Evolutionary conservation across 2,888 invertebrate species (phyloP), one percentile per base, ranked within the genome.

Genomic region (Meliscaeva auricollis): DNA sequence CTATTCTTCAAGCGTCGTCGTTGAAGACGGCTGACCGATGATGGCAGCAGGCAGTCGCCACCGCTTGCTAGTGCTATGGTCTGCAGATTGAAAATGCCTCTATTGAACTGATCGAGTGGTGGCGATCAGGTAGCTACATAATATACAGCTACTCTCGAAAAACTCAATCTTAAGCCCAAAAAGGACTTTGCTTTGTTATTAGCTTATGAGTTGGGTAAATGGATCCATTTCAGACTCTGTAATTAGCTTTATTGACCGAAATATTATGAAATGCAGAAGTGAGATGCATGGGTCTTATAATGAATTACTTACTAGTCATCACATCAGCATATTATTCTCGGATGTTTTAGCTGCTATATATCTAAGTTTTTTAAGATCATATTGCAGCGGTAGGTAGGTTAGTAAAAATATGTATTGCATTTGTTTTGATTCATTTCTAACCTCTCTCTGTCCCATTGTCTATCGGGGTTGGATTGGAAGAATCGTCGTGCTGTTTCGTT

Each of bases 181-280:
- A 79, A 84, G 83, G 75, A 84, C 69, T 56, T 69, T 46, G 64
- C 79, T 84, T 79, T 75, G 46, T 84, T 84, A 79, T 75, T 84
- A 75, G 74, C 66, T 79, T 75, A 79, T 70, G 84, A 84, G 79
- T 79, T 84, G 79, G 75, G 84, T 79, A 84, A 84, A 80, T 84
- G 79, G 84, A 79, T 79, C 70, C 75, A 79, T 80, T 79, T 84
- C 84, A 80, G 70, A 46, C 44, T 84, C 84, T 84, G 54, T 84
- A 79, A 80, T 84, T 84, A 84, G 79, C 50, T 72, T 58, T 58
- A 41, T 84, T 79, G 54, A 46, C 84, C 75, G 79, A 79, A 80
- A 26, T 56, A 30, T 6, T 20, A 30, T 81, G 30, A 41, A 75
- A 68, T 44, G 66, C 58, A 58, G 32, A 68, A 77, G 52, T 62